These are phyloP conservation scores for Agonum fuliginosum DNA, from an alignment of 2,888 invertebrate genomes.

Conservation along the genomic window DNA sequence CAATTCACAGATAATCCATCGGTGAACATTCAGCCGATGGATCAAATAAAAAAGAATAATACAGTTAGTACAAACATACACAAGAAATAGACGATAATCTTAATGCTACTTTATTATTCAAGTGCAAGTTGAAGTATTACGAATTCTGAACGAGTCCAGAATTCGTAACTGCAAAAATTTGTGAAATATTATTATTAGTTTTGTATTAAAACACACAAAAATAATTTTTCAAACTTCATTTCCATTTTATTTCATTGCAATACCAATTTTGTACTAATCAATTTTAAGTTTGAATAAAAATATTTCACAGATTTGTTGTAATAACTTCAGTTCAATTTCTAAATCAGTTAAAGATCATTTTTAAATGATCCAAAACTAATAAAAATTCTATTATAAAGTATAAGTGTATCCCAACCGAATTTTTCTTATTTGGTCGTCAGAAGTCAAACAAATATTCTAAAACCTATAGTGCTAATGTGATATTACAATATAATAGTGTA, in stretches of 20 bases:
- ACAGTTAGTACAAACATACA: conserved; percentile 58
- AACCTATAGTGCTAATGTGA: neutral
- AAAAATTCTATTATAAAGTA: too few relatives aligned
- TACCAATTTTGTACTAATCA: too few relatives aligned
- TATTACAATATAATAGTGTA: neutral
- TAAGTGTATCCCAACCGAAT: too few relatives aligned
- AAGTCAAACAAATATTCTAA: neutral
- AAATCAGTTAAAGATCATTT: neutral
- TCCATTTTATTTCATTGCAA: too few relatives aligned
- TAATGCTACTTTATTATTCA: neutral
- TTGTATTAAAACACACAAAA: neutral
- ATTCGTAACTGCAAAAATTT: neutral
- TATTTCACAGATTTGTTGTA: neutral
- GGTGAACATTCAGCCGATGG: conserved; percentile 57
- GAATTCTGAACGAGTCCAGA: neutral
- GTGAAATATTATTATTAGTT: neutral
- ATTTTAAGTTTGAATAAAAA: too few relatives aligned
- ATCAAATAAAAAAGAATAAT: conserved; percentile 56
- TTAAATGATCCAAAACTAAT: neutral
- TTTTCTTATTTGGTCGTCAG: neutral
- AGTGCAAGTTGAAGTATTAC: neutral
- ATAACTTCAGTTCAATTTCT: neutral
- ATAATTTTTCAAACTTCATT: too few relatives aligned
- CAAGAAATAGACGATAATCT: conserved; percentile 1
- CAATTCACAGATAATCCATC: conserved; percentile 56